phyloP scores from a whole-genome alignment of 37 sponge, comb jelly and placozoan genomes.

The Sycon ciliatum region DNA sequence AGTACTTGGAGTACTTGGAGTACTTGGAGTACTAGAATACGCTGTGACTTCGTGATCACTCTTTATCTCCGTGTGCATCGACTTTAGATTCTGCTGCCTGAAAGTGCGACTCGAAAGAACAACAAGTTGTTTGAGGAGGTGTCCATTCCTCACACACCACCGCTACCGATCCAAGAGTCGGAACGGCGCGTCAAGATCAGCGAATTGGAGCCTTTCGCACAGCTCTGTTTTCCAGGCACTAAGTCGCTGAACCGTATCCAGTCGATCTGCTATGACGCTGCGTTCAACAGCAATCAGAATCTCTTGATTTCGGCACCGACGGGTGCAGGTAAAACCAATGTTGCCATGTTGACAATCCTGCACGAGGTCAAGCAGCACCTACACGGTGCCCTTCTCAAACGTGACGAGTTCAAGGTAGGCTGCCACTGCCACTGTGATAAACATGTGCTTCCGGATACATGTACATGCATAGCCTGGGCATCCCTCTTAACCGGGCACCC shows the following conservation, averaged over 20 bases:
- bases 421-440: too few relatives aligned
- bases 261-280: conserved; percentile 69
- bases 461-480: not conserved
- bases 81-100: not conserved
- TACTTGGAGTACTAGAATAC: not conserved
- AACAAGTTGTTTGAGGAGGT: conserved; percentile 62
- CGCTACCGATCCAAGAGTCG: conserved; percentile 46
- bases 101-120: conserved; percentile 26
- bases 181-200: conserved; percentile 39
- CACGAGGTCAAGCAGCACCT: conserved; percentile 64
- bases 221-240: conserved; percentile 54
- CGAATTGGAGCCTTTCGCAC: conserved; percentile 57
- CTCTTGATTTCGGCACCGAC: conserved; percentile 93
- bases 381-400: conserved; percentile 56
- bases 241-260: conserved; percentile 84
- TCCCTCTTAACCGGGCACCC: too few relatives aligned
- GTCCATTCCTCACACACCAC: conserved; percentile 51
- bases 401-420: conserved; percentile 82
- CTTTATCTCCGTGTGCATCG: not conserved
- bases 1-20: not conserved
- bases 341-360: conserved; percentile 85
- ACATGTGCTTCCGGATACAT: not conserved
- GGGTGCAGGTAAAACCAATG: conserved; percentile 99
- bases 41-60: not conserved
- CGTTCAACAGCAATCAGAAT: conserved; percentile 87